Evolutionary conservation across 1,140 invertebrate genomes (phyloP), one percentile per base, ranked within the genome.

Genomic region (Bathynomus jamesi): DNA sequence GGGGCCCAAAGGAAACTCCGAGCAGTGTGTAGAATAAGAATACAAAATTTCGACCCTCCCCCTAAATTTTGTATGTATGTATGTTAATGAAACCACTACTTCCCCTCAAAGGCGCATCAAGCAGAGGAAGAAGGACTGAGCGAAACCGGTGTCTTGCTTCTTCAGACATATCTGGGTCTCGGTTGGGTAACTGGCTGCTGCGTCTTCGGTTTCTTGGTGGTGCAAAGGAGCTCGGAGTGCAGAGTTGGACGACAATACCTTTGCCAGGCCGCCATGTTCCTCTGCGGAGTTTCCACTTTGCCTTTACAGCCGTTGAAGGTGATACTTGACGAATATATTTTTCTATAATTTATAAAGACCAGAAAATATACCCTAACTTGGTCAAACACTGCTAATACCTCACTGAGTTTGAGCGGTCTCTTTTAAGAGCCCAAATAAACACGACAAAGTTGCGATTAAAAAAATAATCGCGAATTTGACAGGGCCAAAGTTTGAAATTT

Each of bases 211-310:
- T 85, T 91, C 65, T 84, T 95, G 28, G 89, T 94, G 0, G 87
- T 94, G 2, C 88, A 90, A 79, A 91, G 92, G 78, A 91, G 87
- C 61, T 87, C 88, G 11, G 91, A 94, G 79, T 95, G 92, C 80
- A 85, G 90, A 61, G 93, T 95, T 63, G 91, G 90, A 0, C 83
- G 91, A 27, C 92, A 94, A 80, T 94, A 94, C 81, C 85, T 94
- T 0, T 91, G 89, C 64, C 88, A 89, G 81, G 89, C 87, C 1
- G 89, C 89, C 4, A 87, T 88, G 17, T 91, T 90, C 78, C 89
- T 91, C 81, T 91, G 89, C 82, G 91, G 86, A n/a, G 82, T 89
- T 8, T 89, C 89, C 24, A 90, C 92, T 10, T 83, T 94, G 89
- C 91, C 2, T 86, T 93, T n/a, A 91, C 92, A 4, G 88, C 91